Base-by-base conservation (phyloP, 2,888 invertebrate species). In the Xylocampa areola region DNA sequence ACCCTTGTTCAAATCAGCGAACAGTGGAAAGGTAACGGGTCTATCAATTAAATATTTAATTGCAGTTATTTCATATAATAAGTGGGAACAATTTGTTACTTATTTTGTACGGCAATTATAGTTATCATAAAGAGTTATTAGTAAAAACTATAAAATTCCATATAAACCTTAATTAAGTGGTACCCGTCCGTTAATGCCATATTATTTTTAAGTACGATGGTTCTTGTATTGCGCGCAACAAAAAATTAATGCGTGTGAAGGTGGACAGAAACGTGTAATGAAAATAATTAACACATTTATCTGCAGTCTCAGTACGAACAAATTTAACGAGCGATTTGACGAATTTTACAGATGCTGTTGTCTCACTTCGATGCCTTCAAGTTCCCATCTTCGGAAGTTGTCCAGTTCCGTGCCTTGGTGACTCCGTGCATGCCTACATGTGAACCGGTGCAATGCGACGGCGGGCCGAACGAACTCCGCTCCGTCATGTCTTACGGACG, bases 331-430 rank as follows among this genome's bases (percentile, higher is more conserved):
- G 43, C 41, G 0, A 44, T 62, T 49, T 33, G 19, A 58, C 60
- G 57, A 75, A 73, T 84, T 85, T 90, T 92, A 39, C 95, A 97
- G 96, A 96, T 97, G 77, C 94, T 98, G 63, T 94, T 98, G 61
- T 98, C 98, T 47, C 97, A 97, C 91, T 98, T 98, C 92, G 98
- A 98, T 88, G 98, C 98, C 29, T 98, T 98, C 95, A 98, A 98
- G 90, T 98, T 98, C 95, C 98, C 98, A 35, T 98, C 98, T 43
- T 98, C 98, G 10, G 98, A 98, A 87, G 97, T 98, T 37, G 98
- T 98, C 1, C 98, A 98, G 87, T 98, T 98, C 96, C 96, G 98
- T 66, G 98, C 98, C n/a, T 90, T 98, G 81, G 98, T 98, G 30
- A 98, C 98, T 2, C 98, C 98, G 0, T 98, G 98, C 88, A 97